phyloP scores from a whole-genome alignment of 2,797 vertebrate species.

The Anguilla pacifica region DNA sequence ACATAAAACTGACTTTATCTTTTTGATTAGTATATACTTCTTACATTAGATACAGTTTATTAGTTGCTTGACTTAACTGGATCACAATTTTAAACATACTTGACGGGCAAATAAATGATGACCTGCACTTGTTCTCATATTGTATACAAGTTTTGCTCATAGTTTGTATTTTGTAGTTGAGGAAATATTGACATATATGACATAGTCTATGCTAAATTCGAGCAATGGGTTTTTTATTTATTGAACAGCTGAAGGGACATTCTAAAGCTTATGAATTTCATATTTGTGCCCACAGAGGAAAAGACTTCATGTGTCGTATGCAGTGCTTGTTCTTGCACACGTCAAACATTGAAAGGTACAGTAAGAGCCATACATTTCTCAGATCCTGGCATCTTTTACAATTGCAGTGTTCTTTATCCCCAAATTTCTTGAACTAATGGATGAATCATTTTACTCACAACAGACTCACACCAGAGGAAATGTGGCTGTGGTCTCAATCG shows the following conservation, averaged over 20 bases:
- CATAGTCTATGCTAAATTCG: background rate
- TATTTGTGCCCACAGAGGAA: conserved; percentile 46
- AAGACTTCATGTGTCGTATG: conserved; percentile 53
- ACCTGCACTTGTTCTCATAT: background rate
- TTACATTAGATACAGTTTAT: background rate
- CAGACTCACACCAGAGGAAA: conserved; percentile 78
- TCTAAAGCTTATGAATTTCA: background rate
- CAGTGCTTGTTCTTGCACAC: conserved; percentile 45
- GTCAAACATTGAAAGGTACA: conserved; percentile 43
- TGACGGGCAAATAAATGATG: background rate
- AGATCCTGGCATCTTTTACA: background rate
- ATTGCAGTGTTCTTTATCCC: background rate
- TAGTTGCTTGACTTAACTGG: background rate
- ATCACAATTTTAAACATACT: background rate
- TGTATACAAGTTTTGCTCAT: background rate
- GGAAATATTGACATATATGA: background rate
- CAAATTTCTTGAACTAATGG: background rate
- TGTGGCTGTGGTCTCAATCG: conserved; percentile 80
- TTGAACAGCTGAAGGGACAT: background rate
- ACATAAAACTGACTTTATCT: background rate
- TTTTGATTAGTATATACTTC: background rate
- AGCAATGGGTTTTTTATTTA: background rate
- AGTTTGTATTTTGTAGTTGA: background rate
- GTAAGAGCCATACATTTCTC: conserved; percentile 43
- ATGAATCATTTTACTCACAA: conserved; percentile 44